Base-by-base conservation (phyloP, 2,888 invertebrate genomes). In the Eupithecia pulchellata region DNA sequence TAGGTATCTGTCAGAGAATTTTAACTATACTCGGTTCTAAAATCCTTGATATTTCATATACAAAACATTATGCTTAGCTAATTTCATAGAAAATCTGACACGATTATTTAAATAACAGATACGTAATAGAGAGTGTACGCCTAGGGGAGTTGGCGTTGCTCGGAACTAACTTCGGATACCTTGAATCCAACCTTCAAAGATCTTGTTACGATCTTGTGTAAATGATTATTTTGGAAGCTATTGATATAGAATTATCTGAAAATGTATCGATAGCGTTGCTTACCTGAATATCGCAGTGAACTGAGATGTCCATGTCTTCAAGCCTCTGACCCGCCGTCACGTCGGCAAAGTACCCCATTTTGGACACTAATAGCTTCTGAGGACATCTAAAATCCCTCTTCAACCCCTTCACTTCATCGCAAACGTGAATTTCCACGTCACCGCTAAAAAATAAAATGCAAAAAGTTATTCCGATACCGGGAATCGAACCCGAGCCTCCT, bases 291-390 rank as follows among this genome's bases (percentile, higher is more conserved):
- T 99, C 99, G 86, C 99, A 99, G 86, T 99, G 99, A 0, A 99
- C 99, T 0, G 98, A 98, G 78, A 99, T 99, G 84, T 99, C 99
- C 96, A 99, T 98, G 82, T 99, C 98, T 84, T 97, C 97, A 9
- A 98, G 89, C 70, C 96, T 95, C 85, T 98, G 97, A 0, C 96
- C 97, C 20, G 96, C 96, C 0, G 97, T 97, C 4, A 98, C 97
- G 84, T 98, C 97, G 13, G 98, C 98, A 89, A 99, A 99, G 86
- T 99, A 99, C 14, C 98, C 98, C 98, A 99, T 99, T 92, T 99
- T 98, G 67, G 96, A 96, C 0, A 98, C 96, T 20, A 99, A 94
- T 66, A 99, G 91, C 80, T 96, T 97, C 86, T 98, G 97, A 0
- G 98, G 96, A 84, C 99, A 99, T 66, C 96, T 95, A 87, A 99